Base-by-base conservation (phyloP, 2,797 vertebrate species). In the Sebastes kiyomatsui region DNA sequence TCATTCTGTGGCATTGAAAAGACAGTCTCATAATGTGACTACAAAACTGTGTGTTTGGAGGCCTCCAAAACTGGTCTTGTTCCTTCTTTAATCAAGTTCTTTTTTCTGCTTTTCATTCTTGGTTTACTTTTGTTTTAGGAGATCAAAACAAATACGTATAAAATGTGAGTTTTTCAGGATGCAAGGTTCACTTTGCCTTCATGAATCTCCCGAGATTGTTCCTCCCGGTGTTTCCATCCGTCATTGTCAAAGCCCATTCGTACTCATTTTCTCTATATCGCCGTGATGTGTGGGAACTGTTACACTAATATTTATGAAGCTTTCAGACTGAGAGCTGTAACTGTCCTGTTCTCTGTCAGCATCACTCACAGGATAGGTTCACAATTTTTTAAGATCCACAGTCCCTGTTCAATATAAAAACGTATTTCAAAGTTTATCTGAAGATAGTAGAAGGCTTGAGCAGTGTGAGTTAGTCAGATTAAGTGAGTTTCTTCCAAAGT, bases 261-360 rank as follows among this genome's bases (percentile, higher is more conserved):
- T 58, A 61, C n/a, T 61, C 13, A 13, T 56, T 72, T 49, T 10
- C 28, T 78, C 33, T 18, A 27, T 56, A 20, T 62, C 30, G 22
- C 23, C 52, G 25, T 70, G 42, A 79, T 38, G 55, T 67, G 13
- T 25, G 38, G 20, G 8, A 35, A 59, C 30, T 35, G 25, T 28
- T 64, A 18, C 5, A 8, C 20, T 59, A 55, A 80, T 77, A 70
- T 77, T 56, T 75, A 75, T 72, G 27, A 64, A 58, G 42, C 52
- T 54, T 30, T 20, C 16, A 20, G 27, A 32, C 28, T 59, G 10
- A 42, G 35, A 42, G 67, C 35, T 65, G 12, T 16, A 56, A 55
- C 42, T 61, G n/a, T 65, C 16, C 42, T 75, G 20, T 64, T 80
- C 7, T 67, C 46, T 35, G 46, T 49, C 25, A 46, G 25, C 28